Percentiles rank a stretch among this genome's conserved stretches.
phyloP scores from a whole-genome alignment of 2,888 invertebrate genomes.

The Stenodera caucasica region DNA sequence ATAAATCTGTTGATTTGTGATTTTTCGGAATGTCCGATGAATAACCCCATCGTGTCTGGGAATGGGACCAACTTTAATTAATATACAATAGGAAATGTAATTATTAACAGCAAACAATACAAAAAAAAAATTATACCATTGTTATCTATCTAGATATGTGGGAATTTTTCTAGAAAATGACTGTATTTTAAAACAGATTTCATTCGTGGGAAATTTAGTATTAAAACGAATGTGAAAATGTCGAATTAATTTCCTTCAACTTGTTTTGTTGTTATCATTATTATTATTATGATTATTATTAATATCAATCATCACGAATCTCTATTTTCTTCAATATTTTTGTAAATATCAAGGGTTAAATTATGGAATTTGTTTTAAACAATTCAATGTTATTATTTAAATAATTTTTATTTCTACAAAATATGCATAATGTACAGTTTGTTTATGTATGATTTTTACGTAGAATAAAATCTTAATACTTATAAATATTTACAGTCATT shows the following conservation, averaged over 20 bases:
- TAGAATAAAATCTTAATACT: constrained; percentile 31
- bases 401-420: constrained; percentile 42
- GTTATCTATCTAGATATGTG: constrained; percentile 45
- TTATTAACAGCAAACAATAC: constrained; percentile 44
- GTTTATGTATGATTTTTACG: constrained; percentile 36
- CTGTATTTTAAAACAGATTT: constrained; percentile 41
- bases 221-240: constrained; percentile 24
- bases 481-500: constrained; percentile 28
- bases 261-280: constrained; percentile 22
- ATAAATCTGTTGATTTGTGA: neutral
- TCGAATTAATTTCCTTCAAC: constrained; percentile 13
- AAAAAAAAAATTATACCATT: constrained; percentile 50
- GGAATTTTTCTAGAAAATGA: constrained; percentile 41
- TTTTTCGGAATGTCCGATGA: constrained; percentile 8
- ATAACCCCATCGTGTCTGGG: constrained; percentile 40
- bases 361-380: constrained; percentile 10
- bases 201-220: neutral
- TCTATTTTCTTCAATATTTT: neutral
- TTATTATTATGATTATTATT: constrained; percentile 22
- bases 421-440: constrained; percentile 41
- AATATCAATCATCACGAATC: constrained; percentile 9
- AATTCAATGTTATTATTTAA: constrained; percentile 29
- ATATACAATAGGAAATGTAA: constrained; percentile 54
- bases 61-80: constrained; percentile 54
- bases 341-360: constrained; percentile 4